Conservation (phyloP, 2,888 invertebrate genomes). For the Xanthorhoe spadicearia region DNA sequence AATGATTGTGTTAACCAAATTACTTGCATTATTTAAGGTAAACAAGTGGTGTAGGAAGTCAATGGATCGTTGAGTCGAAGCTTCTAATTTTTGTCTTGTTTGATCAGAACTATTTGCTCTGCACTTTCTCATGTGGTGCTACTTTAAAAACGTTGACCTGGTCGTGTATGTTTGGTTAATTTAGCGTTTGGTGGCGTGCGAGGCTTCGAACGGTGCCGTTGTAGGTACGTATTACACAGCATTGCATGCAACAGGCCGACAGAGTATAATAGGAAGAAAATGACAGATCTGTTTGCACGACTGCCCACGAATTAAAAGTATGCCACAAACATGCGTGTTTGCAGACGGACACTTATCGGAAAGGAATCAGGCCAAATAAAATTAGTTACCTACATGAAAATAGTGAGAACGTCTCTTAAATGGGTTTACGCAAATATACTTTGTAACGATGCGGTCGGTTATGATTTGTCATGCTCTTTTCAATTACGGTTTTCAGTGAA, state of each 20-base stretch:
- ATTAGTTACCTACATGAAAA: slow-evolving; percentile 62
- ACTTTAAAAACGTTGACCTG: slow-evolving; percentile 80
- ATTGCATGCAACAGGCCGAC: slow-evolving; percentile 41
- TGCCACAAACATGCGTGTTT: slow-evolving; percentile 67
- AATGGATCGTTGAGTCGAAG: slow-evolving; percentile 56
- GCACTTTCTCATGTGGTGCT: slow-evolving; percentile 79
- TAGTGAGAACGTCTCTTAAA: slow-evolving; percentile 54
- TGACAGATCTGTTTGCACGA: slow-evolving; percentile 62
- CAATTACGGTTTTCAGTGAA: slow-evolving; percentile 20
- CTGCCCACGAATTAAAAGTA: slow-evolving; percentile 66
- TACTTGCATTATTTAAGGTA: slow-evolving; percentile 39
- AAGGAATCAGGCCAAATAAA: slow-evolving; percentile 50
- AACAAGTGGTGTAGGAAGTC: slow-evolving; percentile 52
- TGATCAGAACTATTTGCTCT: slow-evolving; percentile 76
- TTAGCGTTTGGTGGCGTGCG: slow-evolving; percentile 61
- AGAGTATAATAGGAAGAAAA: slow-evolving; percentile 21
- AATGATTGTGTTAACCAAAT: slow-evolving; percentile 33
- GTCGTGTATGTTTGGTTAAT: slow-evolving; percentile 71
- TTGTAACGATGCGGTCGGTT: slow-evolving; percentile 50
- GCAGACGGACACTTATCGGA: slow-evolving; percentile 47
- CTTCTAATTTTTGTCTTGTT: slow-evolving; percentile 72
- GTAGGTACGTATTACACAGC: slow-evolving; percentile 43
- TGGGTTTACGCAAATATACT: slow-evolving; percentile 51
- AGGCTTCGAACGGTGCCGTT: slow-evolving; percentile 43
- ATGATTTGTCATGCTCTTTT: slow-evolving; percentile 49